Percentiles rank a stretch among this genome's conserved stretches.
phyloP scores from a whole-genome alignment of 1,140 invertebrate species.

The Trichogramma pretiosum region DNA sequence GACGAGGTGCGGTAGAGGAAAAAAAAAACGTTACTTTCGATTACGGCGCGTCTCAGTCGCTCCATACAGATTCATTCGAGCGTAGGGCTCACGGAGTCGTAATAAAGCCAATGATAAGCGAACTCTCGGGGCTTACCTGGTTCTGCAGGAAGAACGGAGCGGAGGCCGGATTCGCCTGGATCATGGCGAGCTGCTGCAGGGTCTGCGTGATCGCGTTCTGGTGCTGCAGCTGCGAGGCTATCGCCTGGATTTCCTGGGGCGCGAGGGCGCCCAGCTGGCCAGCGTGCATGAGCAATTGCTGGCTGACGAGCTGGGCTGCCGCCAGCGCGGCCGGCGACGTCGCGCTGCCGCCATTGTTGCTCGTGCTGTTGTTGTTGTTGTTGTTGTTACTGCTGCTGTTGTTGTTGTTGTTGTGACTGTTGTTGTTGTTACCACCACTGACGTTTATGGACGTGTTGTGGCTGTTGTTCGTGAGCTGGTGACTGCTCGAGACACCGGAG shows the following conservation, averaged over 20 bases:
- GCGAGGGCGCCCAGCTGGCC: constrained; percentile 44
- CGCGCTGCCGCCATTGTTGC: constrained; percentile 42
- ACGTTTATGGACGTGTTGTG: constrained; percentile 21
- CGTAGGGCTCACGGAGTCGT: no score
- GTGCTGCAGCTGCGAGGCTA: constrained; percentile 58
- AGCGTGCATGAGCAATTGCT: constrained; percentile 51
- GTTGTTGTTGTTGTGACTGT: background rate
- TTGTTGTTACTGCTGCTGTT: no score
- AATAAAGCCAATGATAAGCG: no score
- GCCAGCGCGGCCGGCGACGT: constrained; percentile 53
- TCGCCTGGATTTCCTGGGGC: constrained; percentile 53
- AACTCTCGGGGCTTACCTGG: constrained; percentile 50
- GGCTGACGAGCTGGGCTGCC: constrained; percentile 59
- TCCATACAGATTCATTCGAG: no score
- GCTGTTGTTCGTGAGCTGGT: constrained; percentile 42
- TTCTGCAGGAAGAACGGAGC: constrained; percentile 72
- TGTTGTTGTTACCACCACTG: constrained; percentile 19
- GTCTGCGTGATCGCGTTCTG: constrained; percentile 56
- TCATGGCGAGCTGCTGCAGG: constrained; percentile 59
- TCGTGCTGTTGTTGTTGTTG: no score
- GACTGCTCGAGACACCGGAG: constrained; percentile 48
- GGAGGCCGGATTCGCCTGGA: constrained; percentile 47
- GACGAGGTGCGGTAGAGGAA: background rate
- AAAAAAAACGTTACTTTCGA: background rate
- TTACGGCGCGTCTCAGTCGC: no score